Evolutionary conservation across 2,888 invertebrate species (phyloP).

Genomic region (Lamellibrachia columna): DNA sequence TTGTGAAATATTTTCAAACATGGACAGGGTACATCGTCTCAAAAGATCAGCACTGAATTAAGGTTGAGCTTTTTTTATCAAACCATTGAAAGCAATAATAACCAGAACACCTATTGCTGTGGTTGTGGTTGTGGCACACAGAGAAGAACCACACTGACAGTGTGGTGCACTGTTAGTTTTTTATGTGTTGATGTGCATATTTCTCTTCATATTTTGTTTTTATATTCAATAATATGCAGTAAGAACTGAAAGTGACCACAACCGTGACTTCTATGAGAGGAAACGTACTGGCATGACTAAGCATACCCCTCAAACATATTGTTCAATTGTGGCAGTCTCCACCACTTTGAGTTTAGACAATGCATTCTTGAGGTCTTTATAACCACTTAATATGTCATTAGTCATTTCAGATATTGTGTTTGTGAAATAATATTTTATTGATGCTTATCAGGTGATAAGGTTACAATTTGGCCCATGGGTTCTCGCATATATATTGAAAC

Average conservation of each 20-base stretch:
- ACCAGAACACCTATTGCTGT: too few relatives aligned
- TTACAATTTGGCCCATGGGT: background rate
- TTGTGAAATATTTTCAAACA: too few relatives aligned
- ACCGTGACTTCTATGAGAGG: background rate
- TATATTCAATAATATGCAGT: background rate
- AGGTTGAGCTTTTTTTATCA: too few relatives aligned
- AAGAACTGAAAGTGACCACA: background rate
- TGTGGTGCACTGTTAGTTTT: too few relatives aligned
- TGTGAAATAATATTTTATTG: background rate
- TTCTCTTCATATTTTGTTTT: too few relatives aligned
- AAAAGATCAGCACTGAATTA: too few relatives aligned
- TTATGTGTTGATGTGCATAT: too few relatives aligned
- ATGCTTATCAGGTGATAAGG: background rate
- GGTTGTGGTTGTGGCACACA: too few relatives aligned
- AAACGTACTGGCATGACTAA: background rate
- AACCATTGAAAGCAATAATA: too few relatives aligned
- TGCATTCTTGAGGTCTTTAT: background rate
- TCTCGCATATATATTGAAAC: background rate
- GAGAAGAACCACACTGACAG: too few relatives aligned
- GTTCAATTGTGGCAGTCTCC: background rate
- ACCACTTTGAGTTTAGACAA: background rate
- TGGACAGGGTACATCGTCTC: too few relatives aligned
- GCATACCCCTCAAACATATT: too few relatives aligned
- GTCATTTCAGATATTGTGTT: background rate
- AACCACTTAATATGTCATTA: background rate